Evolutionary conservation across 2,113 vertebrate species (phyloP), one percentile per base, ranked within the genome.

Genomic region (Prinia subflava): DNA sequence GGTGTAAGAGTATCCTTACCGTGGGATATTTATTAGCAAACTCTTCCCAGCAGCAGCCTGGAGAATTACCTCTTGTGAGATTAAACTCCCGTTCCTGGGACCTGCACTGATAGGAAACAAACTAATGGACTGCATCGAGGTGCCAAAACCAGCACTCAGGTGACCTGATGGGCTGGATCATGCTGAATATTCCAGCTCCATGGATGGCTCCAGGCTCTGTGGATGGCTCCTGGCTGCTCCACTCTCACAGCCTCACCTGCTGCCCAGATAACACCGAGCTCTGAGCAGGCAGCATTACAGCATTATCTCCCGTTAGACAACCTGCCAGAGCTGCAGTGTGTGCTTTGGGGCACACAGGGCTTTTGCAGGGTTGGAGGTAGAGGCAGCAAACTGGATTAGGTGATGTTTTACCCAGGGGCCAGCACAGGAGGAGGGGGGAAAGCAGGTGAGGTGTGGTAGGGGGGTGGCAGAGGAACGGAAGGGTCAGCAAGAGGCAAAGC

Each of bases 11-110:
- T 90, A 80, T 65, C 60, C 70, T 79, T 91, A 86, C 83, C 2
- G 0, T 59, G 88, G 85, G 94, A 92, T 96, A 96, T 94, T 96
- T 95, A 96, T 96, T 65, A 78, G 92, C 70, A 67, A 63, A 57
- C 82, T 71, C 86, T 77, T 85, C 49, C 69, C 47, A 52, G 88
- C 62, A 52, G 5, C n/a, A 55, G 77, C 64, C 31, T 42, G 6
- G 8, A 91, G 94, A 96, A 97, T 88, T 86, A 37, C 74, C 82
- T 95, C 79, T 68, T 31, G 89, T 5, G 91, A 93, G 92, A 95
- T 96, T 70, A 73, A 96, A 76, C 4, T 31, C n/a, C 42, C 27
- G 22, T 7, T 78, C 85, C 28, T 13, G 30, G 50, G 33, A 60
- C 46, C 77, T 30, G 35, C 28, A 1, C 49, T 20, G 71, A 47